Evolutionary conservation across 2,797 vertebrate genomes (phyloP), one percentile per base, ranked within the genome.

Genomic region (Microchirus variegatus): DNA sequence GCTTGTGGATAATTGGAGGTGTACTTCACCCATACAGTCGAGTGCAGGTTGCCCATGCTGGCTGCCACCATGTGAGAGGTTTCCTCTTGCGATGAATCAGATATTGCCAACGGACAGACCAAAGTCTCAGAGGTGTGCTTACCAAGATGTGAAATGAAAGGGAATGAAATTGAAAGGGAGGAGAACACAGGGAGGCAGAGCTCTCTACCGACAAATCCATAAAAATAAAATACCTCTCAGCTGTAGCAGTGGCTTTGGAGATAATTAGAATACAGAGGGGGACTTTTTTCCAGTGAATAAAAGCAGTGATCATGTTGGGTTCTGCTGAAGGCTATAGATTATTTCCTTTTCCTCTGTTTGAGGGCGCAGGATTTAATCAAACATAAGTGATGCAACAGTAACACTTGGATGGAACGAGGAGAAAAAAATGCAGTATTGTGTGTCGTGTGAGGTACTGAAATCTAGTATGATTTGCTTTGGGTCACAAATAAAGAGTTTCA

Each of bases 1-100:
- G 53, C 65, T 70, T 73, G 60, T 49, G 31, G 63, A 71, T 83
- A 81, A 86, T 75, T 80, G 65, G 54, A 81, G 55, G 53, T 68
- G 73, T 72, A 40, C 59, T 53, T 80, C 74, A 59, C 41, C 41
- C 26, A 16, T 50, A 35, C 48, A 56, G 43, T 63, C 56, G 14
- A n/a, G n/a, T 16, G 9, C 16, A 2, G 5, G 19, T 40, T 59
- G 1, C 53, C 44, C 8, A 9, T 47, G 53, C 22, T 51, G 44
- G 11, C 55, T 52, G 22, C 35, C 46, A 58, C 56, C 26, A 18
- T 43, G n/a, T 67, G 45, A 63, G 52, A 54, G 17, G 50, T 43
- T 26, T 40, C 64, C 44, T 18, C 8, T 53, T 38, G 43, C 50
- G 59, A 26, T 22, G 35, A 76, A 55, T 59, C 49, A 71, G 42